A percentile compares a stretch with the other conserved stretches of the same genome.
These are phyloP conservation scores for Varroa destructor DNA, from an alignment of 1,140 invertebrate species.

Conservation along the genomic window DNA sequence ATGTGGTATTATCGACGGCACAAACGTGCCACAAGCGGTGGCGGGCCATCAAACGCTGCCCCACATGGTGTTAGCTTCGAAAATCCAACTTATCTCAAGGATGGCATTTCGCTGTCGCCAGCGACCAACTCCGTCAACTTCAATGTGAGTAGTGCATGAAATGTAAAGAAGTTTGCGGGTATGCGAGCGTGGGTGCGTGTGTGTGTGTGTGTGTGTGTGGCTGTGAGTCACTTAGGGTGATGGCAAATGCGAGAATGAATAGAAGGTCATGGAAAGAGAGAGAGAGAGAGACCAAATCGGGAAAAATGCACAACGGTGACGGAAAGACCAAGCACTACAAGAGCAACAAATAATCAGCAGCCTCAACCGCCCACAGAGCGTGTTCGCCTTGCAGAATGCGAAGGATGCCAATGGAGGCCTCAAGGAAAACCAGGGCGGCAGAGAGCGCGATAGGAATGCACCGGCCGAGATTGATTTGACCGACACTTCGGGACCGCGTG, in stretches of 20 bases:
- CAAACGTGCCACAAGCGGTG: conserved; percentile 29
- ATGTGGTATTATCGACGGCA: conserved; percentile 29
- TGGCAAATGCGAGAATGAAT: neutral
- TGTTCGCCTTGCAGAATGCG: conserved; percentile 26
- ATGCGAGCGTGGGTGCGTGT: too few species aligned
- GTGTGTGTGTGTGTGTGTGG: too few species aligned
- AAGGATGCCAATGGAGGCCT: too few species aligned
- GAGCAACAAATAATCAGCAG: neutral
- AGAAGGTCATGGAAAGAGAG: neutral
- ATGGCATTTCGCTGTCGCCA: conserved; percentile 32
- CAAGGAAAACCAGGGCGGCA: too few species aligned
- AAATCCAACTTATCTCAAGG: conserved; percentile 66
- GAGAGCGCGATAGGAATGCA: neutral
- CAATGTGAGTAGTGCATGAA: conserved; percentile 27
- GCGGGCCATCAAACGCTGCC: conserved; percentile 39
- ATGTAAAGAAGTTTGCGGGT: too few species aligned
- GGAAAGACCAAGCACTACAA: neutral
- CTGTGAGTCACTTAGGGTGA: neutral
- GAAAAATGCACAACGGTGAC: too few species aligned
- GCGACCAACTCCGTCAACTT: conserved; percentile 24
- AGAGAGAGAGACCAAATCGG: too few species aligned
- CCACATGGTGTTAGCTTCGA: conserved; percentile 62
- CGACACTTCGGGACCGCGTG: conserved; percentile 13
- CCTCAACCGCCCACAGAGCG: conserved; percentile 26
- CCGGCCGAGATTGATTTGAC: conserved; percentile 9